phyloP scores from a whole-genome alignment of 2,113 vertebrate species.

The Melanostigma gelatinosum region DNA sequence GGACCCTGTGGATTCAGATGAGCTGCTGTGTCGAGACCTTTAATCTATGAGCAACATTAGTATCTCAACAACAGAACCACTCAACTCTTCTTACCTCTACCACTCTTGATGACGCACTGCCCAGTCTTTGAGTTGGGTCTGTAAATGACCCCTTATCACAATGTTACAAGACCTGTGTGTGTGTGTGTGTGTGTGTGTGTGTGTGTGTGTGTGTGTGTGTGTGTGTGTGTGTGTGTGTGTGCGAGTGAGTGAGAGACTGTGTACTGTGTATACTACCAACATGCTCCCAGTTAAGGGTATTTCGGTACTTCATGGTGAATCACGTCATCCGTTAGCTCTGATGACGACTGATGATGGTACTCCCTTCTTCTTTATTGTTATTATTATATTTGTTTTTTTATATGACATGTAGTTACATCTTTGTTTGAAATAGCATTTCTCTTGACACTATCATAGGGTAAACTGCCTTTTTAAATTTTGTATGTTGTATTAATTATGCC shows the following conservation, averaged over 20 bases:
- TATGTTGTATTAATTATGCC: conserved; percentile 54
- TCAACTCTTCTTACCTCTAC: neutral
- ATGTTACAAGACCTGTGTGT: conserved; percentile 23
- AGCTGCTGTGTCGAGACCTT: conserved; percentile 1
- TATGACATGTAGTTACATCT: conserved; percentile 56
- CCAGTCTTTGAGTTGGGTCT: conserved; percentile 55
- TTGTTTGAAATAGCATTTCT: conserved; percentile 63
- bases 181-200: neutral
- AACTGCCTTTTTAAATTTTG: conserved; percentile 56
- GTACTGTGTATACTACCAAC: conserved; percentile 65
- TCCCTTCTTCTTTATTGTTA: conserved; percentile 35
- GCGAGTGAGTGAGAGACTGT: conserved; percentile 23
- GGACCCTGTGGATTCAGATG: neutral
- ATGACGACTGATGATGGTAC: conserved; percentile 34
- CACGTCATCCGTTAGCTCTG: conserved; percentile 13
- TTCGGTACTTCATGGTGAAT: conserved; percentile 37
- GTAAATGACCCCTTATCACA: conserved; percentile 43
- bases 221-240: neutral
- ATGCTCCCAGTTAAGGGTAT: conserved; percentile 47
- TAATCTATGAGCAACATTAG: neutral
- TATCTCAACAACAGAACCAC: neutral
- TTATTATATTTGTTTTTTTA: conserved; percentile 16
- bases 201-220: conserved; percentile 5
- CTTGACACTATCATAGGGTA: conserved; percentile 57
- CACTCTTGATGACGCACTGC: conserved; percentile 21